Evolutionary conservation across 2,113 vertebrate genomes (phyloP).

Genomic region (Lontra canadensis): DNA sequence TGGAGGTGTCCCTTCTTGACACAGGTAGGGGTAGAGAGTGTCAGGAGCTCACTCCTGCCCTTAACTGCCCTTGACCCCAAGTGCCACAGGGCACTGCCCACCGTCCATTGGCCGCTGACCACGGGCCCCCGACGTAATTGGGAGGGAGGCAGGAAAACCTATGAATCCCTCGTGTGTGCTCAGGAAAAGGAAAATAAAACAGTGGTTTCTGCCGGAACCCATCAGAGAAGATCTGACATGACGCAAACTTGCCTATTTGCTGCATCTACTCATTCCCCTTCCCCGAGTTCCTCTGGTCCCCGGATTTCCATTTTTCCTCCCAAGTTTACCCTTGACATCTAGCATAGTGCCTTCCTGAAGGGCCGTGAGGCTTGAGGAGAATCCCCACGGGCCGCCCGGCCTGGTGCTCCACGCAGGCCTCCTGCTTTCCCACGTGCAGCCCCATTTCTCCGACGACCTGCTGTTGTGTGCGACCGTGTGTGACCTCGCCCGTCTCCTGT

Average conservation of each 20-base stretch:
- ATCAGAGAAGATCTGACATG: accelerated
- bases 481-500: background rate
- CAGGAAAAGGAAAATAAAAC: background rate
- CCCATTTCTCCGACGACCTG: accelerated
- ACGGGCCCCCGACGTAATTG: too few relatives aligned
- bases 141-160: background rate
- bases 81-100: too few relatives aligned
- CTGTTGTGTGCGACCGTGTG: accelerated
- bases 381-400: accelerated
- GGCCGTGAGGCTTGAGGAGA: background rate
- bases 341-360: background rate
- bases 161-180: background rate
- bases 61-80: background rate
- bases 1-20: background rate
- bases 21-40: background rate
- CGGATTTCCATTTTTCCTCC: too few relatives aligned
- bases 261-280: background rate
- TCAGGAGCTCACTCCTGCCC: background rate
- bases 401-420: accelerated
- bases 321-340: background rate
- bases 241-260: background rate
- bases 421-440: background rate
- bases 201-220: accelerated
- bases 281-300: background rate
- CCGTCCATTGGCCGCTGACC: background rate